Evolutionary conservation across 1,140 invertebrate species (phyloP).

Genomic region (Nylanderia fulva): DNA sequence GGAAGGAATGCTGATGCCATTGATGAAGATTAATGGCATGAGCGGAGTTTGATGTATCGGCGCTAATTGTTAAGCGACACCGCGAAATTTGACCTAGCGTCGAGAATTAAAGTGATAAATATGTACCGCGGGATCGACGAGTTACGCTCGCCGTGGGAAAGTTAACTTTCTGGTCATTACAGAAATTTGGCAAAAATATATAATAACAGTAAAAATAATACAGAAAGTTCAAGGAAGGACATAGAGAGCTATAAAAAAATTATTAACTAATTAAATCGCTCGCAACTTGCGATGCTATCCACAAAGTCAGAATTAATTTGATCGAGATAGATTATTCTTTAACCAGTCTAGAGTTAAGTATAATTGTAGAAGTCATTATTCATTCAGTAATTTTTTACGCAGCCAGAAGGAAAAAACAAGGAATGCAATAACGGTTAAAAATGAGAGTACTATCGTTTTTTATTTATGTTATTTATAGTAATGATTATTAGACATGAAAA

Average conservation of each 20-base stretch:
- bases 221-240: neutral
- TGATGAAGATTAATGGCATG: conserved; percentile 72
- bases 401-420: neutral
- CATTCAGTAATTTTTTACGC: neutral
- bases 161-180: conserved; percentile 1
- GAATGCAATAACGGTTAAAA: neutral
- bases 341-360: conserved; percentile 7
- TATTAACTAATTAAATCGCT: neutral
- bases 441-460: conserved; percentile 60
- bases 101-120: conserved; percentile 56
- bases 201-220: neutral
- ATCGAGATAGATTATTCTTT: neutral
- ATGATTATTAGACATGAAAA: no score
- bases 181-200: neutral
- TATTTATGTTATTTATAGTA: no score
- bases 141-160: conserved; percentile 32
- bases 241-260: neutral
- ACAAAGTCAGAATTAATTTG: neutral
- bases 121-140: conserved; percentile 10
- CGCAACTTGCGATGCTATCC: neutral
- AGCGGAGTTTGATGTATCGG: conserved; percentile 62
- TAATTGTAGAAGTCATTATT: conserved; percentile 25
- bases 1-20: conserved; percentile 52
- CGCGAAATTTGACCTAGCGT: conserved; percentile 76
- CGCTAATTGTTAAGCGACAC: conserved; percentile 73